Conservation (phyloP, 2,888 invertebrate species). For the Embidobia sp. region DNA sequence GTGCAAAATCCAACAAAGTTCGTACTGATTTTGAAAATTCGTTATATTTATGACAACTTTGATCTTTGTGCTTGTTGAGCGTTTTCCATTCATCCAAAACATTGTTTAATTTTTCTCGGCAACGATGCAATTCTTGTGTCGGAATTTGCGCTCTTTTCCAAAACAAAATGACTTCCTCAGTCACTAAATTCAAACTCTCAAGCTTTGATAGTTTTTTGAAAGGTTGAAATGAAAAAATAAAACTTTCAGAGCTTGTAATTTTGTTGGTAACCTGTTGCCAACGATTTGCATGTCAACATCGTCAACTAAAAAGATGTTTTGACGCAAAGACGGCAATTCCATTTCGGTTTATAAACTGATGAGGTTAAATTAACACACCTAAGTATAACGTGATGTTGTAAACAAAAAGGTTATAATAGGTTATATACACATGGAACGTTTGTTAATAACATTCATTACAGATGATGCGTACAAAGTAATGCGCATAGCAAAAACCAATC, state of each 20-base stretch:
- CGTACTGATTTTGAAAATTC: conserved; percentile 43
- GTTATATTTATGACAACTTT: conserved; percentile 46
- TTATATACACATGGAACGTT: no score
- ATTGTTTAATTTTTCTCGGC: conserved; percentile 64
- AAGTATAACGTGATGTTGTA: no score
- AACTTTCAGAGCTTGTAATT: neutral
- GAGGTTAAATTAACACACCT: no score
- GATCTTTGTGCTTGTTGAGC: conserved; percentile 21
- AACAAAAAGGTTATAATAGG: no score
- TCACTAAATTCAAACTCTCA: neutral
- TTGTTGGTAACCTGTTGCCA: neutral
- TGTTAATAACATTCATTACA: no score
- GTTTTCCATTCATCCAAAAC: conserved; percentile 72
- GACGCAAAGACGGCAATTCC: neutral
- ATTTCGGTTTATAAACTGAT: no score
- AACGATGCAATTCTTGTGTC: conserved; percentile 47
- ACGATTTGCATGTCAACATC: neutral
- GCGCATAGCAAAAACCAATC: no score
- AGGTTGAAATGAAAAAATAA: no score
- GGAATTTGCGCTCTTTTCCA: conserved; percentile 57
- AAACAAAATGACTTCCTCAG: conserved; percentile 16
- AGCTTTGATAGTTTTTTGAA: neutral
- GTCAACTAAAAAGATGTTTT: neutral
- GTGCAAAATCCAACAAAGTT: conserved; percentile 62
- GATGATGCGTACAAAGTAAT: no score